A percentile compares a stretch with the other conserved stretches of the same genome.
phyloP scores from a whole-genome alignment of 2,888 invertebrate species.

The Caenorhabditis panamensis region DNA sequence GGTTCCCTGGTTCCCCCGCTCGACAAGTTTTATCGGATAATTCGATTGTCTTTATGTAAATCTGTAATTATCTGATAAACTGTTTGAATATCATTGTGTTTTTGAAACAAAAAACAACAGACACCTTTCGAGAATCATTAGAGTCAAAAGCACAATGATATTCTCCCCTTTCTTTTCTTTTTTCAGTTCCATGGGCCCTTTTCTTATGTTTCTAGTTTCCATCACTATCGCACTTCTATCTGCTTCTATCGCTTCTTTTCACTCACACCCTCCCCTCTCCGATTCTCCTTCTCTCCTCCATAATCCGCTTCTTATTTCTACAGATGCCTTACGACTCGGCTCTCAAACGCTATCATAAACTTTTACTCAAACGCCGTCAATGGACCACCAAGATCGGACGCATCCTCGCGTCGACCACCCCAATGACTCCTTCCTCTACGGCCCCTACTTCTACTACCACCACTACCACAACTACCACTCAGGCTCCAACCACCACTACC shows the following conservation, averaged over 20 bases:
- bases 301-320: conserved; percentile 51
- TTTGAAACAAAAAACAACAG: conserved; percentile 3
- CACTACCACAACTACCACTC: conserved; percentile 46
- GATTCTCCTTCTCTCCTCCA: conserved; percentile 19
- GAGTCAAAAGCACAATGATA: conserved; percentile 44
- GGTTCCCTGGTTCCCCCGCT: conserved; percentile 4
- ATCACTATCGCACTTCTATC: conserved; percentile 29
- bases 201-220: conserved; percentile 13
- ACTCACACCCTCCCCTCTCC: background rate
- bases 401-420: conserved; percentile 52
- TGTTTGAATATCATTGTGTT: conserved; percentile 62
- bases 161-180: conserved; percentile 13
- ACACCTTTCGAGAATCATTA: background rate
- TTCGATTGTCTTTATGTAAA: conserved; percentile 46
- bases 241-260: conserved; percentile 36
- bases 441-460: conserved; percentile 28
- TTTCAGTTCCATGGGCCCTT: background rate
- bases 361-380: conserved; percentile 64
- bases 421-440: conserved; percentile 38
- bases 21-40: conserved; percentile 45
- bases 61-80: conserved; percentile 56
- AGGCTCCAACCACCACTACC: conserved; percentile 48
- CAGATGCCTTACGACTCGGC: conserved; percentile 66
- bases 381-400: conserved; percentile 59
- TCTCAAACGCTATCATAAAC: conserved; percentile 70